These are phyloP conservation scores for Helarctos malayanus DNA, from an alignment of 2,797 vertebrate genomes.

Conservation along the genomic window DNA sequence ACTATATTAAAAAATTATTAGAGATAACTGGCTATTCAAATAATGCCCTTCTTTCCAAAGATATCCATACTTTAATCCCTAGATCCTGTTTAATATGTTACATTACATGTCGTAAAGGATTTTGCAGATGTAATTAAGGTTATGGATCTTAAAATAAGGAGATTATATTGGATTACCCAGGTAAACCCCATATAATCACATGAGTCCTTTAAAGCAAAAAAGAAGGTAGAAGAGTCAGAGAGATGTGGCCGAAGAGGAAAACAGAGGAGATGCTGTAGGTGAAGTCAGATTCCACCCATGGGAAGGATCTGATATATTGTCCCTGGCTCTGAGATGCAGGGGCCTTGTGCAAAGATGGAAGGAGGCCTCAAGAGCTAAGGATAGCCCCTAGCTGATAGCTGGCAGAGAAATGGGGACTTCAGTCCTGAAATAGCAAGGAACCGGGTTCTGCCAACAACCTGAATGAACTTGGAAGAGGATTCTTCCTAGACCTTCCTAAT, in stretches of 20 bases:
- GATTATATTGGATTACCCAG: not conserved
- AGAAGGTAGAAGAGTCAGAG: conserved; percentile 6
- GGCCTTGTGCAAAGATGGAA: not conserved
- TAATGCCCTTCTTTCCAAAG: not conserved
- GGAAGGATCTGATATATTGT: not conserved
- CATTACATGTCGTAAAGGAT: not conserved
- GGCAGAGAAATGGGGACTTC: not conserved
- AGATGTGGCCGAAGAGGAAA: not conserved
- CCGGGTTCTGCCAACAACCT: not conserved
- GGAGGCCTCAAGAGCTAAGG: not conserved
- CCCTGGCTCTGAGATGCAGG: not conserved
- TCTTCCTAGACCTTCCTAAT: not conserved
- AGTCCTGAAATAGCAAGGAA: not conserved
- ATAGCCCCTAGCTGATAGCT: not conserved
- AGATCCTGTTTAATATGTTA: conserved; percentile 18
- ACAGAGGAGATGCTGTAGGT: not conserved
- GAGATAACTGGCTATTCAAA: not conserved
- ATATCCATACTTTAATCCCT: not conserved
- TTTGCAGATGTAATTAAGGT: not conserved
- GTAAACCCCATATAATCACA: not conserved
- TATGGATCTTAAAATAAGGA: not conserved
- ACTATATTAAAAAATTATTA: not conserved
- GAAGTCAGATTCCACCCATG: not conserved
- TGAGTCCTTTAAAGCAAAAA: conserved; percentile 1
- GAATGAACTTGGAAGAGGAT: not conserved